A percentile compares a stretch with the other conserved stretches of the same genome.
Conservation (phyloP, 1,140 invertebrate genomes). For the Daktulosphaira vitifoliae region DNA sequence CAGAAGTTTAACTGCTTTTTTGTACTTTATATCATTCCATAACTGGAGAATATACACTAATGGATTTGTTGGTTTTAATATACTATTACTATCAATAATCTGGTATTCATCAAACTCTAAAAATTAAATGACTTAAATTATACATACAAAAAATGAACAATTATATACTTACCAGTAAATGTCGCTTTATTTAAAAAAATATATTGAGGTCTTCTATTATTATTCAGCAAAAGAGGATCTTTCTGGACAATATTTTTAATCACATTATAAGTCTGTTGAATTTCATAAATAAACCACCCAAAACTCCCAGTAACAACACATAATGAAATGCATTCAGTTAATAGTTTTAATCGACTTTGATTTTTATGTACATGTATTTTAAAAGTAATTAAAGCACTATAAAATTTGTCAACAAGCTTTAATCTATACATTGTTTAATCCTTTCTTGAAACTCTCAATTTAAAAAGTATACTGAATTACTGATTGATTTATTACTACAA, state of each 20-base stretch:
- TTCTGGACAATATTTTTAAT: neutral
- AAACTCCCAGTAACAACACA: neutral
- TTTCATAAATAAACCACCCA: neutral
- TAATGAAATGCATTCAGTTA: neutral
- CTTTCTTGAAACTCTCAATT: too few species aligned
- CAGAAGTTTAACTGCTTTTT: constrained; percentile 20
- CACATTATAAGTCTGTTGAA: neutral
- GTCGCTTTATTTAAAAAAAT: neutral
- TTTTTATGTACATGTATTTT: neutral
- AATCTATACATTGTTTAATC: neutral
- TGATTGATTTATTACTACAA: too few species aligned
- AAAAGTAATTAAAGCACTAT: neutral
- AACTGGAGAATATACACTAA: constrained; percentile 15
- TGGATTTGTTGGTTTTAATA: constrained; percentile 21
- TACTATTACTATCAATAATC: constrained; percentile 15
- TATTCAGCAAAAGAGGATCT: neutral
- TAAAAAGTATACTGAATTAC: too few species aligned
- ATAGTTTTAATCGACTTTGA: neutral
- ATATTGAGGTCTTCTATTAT: constrained; percentile 4
- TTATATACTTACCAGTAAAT: neutral
- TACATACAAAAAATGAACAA: neutral
- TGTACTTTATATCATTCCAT: constrained; percentile 24
- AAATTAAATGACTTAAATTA: neutral
- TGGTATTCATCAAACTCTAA: constrained; percentile 23
- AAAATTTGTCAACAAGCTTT: neutral